Base-by-base conservation (phyloP, 2,888 invertebrate species). In the Temnothorax rugatulus region DNA sequence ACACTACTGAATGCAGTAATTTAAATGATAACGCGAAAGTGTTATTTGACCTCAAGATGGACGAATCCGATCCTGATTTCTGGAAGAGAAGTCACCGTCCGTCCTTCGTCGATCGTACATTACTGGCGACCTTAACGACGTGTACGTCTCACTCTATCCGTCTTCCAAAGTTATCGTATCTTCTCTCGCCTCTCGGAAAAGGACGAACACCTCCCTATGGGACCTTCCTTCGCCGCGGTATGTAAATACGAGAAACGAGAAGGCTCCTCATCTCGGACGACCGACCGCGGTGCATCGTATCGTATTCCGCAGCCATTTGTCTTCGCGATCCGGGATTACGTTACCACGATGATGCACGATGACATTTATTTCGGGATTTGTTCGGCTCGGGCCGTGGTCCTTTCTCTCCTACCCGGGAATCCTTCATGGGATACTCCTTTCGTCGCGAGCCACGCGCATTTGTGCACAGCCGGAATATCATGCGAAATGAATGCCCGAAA, bases 261-360 rank as follows among this genome's bases (percentile, higher is more conserved):
- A 85, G 86, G 50, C 89, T 89, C 81, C 86, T 85, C 89, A 83
- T 88, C 88, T 76, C 85, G 87, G 75, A 68, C 89, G 85, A 87
- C 90, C 89, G 90, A 90, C 90, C 90, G 84, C 90, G 89, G 89
- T 86, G 89, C 89, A 88, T 87, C 90, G 92, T 92, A 92, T 92
- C 92, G 91, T 92, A 92, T 92, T 92, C 92, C 89, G 90, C 87
- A 89, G 92, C 90, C 92, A 91, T 92, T 90, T 91, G 92, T 92
- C 92, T 92, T 92, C 91, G 87, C 91, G 92, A 92, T 91, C 90
- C 89, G 88, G 92, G 92, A 92, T 92, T 92, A 91, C 92, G 92
- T 92, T 92, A 92, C 92, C 91, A 87, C 91, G 90, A 91, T 91
- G 90, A 90, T 90, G 89, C 90, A 89, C 87, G 91, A 86, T 92